These are phyloP conservation scores for Diaperis boleti DNA, from an alignment of 2,888 invertebrate species.

Conservation along the genomic window DNA sequence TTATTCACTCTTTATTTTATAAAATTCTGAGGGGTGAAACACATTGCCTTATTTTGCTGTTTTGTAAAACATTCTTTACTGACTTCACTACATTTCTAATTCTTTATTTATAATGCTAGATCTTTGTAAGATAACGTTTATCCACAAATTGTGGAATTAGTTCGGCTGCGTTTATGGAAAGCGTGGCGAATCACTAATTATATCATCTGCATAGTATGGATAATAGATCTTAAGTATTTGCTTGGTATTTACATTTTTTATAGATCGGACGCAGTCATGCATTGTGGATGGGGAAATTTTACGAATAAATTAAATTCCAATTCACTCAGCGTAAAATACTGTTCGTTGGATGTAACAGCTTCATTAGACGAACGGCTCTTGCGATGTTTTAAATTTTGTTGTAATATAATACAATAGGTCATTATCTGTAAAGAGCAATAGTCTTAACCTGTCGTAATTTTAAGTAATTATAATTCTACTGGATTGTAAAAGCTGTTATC, in stretches of 20 bases:
- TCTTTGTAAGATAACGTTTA: conserved; percentile 1
- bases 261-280: conserved; percentile 19
- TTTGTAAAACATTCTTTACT: too few species aligned
- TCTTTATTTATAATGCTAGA: background rate
- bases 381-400: too few species aligned
- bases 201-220: conserved; percentile 15
- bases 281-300: conserved; percentile 15
- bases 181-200: conserved; percentile 20
- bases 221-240: conserved; percentile 18
- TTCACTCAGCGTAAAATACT: conserved; percentile 13
- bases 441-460: too few species aligned
- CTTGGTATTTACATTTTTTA: conserved; percentile 16
- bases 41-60: background rate
- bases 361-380: too few species aligned
- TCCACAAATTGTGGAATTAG: conserved; percentile 16
- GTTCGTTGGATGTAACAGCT: conserved; percentile 3
- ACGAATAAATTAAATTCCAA: conserved; percentile 20
- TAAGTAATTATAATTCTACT: too few species aligned
- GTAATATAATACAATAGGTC: too few species aligned
- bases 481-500: too few species aligned
- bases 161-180: conserved; percentile 26
- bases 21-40: background rate
- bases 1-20: too few species aligned
- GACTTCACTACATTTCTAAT: background rate
- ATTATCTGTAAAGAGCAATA: too few species aligned